Conservation (phyloP, 2,113 vertebrate species). For the Leptosomus discolor region DNA sequence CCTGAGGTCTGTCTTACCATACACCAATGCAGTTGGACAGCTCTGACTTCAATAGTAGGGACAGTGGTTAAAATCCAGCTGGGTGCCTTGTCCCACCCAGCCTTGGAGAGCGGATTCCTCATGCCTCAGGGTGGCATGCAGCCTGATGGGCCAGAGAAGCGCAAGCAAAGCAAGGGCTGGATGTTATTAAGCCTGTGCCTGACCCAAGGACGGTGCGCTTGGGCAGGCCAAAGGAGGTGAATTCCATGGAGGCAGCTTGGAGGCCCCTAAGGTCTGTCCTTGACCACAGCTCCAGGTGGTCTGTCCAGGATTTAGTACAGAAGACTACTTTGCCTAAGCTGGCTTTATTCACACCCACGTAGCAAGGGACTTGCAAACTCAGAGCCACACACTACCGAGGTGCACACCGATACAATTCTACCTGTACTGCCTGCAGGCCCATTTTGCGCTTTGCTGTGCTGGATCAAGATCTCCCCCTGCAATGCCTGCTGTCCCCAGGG, state of each 20-base stretch:
- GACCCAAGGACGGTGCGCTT: not conserved
- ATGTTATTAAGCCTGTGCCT: not conserved
- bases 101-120: not conserved
- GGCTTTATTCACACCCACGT: not conserved
- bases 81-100: not conserved
- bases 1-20: not conserved
- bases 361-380: not conserved
- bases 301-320: not conserved
- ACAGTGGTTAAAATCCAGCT: not conserved
- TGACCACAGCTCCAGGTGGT: not conserved
- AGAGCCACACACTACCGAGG: fast-evolving
- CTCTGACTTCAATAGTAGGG: not conserved
- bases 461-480: not conserved
- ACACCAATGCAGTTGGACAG: not conserved
- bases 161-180: not conserved
- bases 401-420: not conserved
- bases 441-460: not conserved
- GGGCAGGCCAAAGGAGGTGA: not conserved
- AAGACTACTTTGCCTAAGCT: conserved; percentile 14
- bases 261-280: not conserved
- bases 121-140: not conserved
- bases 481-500: not conserved
- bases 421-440: not conserved
- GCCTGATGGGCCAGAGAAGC: not conserved
- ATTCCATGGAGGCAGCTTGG: not conserved